A percentile compares a stretch with the other conserved stretches of the same genome.
Conservation (phyloP, 2,113 vertebrate species). For the Anarhynchus alexandrinus region DNA sequence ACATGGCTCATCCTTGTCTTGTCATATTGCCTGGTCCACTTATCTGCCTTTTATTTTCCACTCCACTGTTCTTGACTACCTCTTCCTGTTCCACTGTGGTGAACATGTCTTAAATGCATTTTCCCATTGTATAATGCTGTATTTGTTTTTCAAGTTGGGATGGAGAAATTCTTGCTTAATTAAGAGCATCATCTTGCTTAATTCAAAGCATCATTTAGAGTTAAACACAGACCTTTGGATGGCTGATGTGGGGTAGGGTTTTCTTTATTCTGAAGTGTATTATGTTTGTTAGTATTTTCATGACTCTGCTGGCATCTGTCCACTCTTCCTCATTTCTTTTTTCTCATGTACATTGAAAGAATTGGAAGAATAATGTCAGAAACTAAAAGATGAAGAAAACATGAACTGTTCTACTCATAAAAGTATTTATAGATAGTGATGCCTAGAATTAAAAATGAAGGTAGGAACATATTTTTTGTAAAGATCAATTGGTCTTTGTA, state of each 20-base stretch:
- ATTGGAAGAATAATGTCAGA: background rate
- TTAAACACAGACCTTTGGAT: background rate
- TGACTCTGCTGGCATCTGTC: background rate
- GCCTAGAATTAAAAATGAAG: background rate
- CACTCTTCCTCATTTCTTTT: background rate
- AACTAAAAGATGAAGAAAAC: background rate
- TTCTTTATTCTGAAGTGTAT: background rate
- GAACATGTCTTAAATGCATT: background rate
- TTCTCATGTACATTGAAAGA: background rate
- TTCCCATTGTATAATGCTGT: background rate
- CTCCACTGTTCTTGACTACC: background rate
- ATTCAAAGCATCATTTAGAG: background rate
- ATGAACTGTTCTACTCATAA: background rate
- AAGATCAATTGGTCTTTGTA: background rate
- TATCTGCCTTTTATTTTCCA: slow-evolving; percentile 25
- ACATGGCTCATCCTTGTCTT: background rate
- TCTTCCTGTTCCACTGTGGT: background rate
- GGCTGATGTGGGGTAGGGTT: background rate
- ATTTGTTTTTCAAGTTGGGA: background rate
- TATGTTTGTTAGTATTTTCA: background rate
- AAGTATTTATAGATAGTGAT: background rate
- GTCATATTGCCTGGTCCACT: background rate
- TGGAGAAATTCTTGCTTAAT: background rate
- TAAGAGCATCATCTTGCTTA: background rate
- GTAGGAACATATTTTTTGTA: background rate